These are phyloP conservation scores for Lycaena phlaeas DNA, from an alignment of 2,888 invertebrate species.

Conservation along the genomic window DNA sequence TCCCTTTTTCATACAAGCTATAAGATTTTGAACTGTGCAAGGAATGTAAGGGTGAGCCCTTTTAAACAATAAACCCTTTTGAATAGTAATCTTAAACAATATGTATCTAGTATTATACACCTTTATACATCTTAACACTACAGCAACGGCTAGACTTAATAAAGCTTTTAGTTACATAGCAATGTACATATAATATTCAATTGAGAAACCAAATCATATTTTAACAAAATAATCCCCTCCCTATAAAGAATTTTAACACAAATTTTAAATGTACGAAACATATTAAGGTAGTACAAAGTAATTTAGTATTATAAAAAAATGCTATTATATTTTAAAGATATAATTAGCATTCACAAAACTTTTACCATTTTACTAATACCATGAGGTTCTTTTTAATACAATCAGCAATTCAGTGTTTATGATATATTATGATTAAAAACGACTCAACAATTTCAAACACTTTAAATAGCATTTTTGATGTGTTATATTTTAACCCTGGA, in stretches of 20 bases:
- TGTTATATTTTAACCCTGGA: too few relatives aligned
- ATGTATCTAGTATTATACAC: constrained; percentile 1
- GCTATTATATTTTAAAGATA: too few relatives aligned
- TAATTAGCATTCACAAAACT: too few relatives aligned
- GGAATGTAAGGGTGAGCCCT: constrained; percentile 19
- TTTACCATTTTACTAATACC: too few relatives aligned
- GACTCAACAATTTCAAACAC: too few relatives aligned
- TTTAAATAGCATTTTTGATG: too few relatives aligned
- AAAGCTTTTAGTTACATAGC: constrained; percentile 26
- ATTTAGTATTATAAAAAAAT: too few relatives aligned
- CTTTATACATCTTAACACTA: constrained; percentile 7
- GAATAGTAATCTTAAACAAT: constrained; percentile 8
- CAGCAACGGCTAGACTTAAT: constrained; percentile 21
- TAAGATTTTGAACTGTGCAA: constrained; percentile 7
- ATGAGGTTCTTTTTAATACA: too few relatives aligned
- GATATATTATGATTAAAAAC: too few relatives aligned
- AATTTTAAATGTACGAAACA: background rate
- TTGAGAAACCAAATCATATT: constrained; percentile 13
- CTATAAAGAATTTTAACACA: background rate
- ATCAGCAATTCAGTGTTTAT: too few relatives aligned
- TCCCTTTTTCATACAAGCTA: constrained; percentile 1
- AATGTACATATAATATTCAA: constrained; percentile 13
- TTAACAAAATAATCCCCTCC: background rate
- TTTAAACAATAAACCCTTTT: constrained; percentile 12
- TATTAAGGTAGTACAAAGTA: too few relatives aligned